A percentile compares a stretch with the other conserved stretches of the same genome.
Evolutionary conservation across 2,113 vertebrate genomes (phyloP).

Genomic region (Anser brachyrhynchus): DNA sequence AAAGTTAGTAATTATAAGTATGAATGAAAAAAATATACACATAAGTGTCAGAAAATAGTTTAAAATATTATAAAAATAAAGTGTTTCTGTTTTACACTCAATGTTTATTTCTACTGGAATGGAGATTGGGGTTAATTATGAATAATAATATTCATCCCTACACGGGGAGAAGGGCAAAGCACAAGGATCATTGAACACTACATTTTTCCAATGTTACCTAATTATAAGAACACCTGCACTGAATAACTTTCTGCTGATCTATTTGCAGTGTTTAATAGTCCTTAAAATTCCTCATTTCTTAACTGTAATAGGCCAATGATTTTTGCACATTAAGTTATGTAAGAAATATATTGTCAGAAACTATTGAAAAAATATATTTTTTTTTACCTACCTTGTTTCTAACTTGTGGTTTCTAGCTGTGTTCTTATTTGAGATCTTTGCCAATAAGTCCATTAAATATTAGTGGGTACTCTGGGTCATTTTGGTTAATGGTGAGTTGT

Average conservation of each 20-base stretch:
- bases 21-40: background rate
- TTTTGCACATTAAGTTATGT: constrained; percentile 52
- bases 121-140: background rate
- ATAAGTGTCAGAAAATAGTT: background rate
- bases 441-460: constrained; percentile 34
- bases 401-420: background rate
- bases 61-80: background rate
- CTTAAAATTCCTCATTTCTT: constrained; percentile 74
- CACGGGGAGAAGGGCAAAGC: constrained; percentile 52
- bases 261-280: constrained; percentile 79
- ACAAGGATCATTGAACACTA: constrained; percentile 73
- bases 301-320: constrained; percentile 38
- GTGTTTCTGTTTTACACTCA: background rate
- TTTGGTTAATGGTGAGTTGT: background rate
- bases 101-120: background rate
- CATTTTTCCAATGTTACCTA: constrained; percentile 65
- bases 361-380: constrained; percentile 37
- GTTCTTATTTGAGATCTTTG: constrained; percentile 19
- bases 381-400: constrained; percentile 1
- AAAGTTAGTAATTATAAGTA: background rate
- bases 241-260: constrained; percentile 73
- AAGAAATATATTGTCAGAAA: constrained; percentile 11
- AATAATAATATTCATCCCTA: constrained; percentile 1
- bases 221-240: constrained; percentile 79
- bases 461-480: constrained; percentile 18